These are phyloP conservation scores for Orthosia gothica DNA, from an alignment of 2,888 invertebrate species.

Conservation along the genomic window DNA sequence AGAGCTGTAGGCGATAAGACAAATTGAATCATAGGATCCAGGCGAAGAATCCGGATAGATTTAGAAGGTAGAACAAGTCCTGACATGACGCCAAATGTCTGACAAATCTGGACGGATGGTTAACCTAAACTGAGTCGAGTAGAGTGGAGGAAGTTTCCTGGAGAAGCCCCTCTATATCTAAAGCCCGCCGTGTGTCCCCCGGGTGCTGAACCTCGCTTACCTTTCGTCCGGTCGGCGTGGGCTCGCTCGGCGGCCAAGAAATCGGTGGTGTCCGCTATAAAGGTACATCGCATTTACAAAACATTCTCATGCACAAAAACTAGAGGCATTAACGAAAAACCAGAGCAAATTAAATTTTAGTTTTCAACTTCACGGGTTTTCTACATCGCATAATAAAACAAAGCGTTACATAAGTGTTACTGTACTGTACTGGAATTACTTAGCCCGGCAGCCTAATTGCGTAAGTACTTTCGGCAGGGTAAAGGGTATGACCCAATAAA, in stretches of 20 bases:
- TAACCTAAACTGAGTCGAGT: not conserved
- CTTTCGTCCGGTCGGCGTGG: constrained; percentile 87
- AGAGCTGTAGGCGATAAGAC: too few species aligned
- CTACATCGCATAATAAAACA: too few species aligned
- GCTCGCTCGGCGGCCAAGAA: constrained; percentile 87
- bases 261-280: constrained; percentile 85
- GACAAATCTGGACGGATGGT: too few species aligned
- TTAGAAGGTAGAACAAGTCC: too few species aligned
- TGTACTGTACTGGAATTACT: too few species aligned
- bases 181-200: not conserved
- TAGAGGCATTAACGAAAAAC: not conserved
- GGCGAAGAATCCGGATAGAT: too few species aligned
- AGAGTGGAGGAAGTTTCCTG: not conserved
- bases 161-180: not conserved
- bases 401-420: too few species aligned
- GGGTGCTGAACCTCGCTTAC: constrained; percentile 65
- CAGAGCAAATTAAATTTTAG: not conserved
- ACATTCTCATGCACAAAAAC: constrained; percentile 56
- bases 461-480: too few species aligned
- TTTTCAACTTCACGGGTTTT: not conserved
- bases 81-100: too few species aligned
- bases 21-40: too few species aligned
- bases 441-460: too few species aligned
- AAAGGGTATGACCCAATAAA: too few species aligned
- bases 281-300: constrained; percentile 57